phyloP scores from a whole-genome alignment of 2,797 vertebrate species.

The Acrossocheilus wenchowensis region DNA sequence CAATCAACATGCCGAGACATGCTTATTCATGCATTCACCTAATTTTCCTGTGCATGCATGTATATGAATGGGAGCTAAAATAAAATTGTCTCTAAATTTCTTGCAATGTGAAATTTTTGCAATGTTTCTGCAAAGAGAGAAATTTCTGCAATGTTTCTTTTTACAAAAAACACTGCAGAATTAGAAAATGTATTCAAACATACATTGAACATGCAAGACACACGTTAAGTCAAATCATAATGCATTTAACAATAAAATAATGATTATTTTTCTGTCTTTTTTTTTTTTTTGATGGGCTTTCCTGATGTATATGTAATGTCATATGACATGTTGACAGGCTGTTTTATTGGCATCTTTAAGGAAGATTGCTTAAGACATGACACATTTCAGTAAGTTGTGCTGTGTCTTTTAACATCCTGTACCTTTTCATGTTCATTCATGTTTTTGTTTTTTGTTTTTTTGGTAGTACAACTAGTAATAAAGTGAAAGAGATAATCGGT shows the following conservation, averaged over 20 bases:
- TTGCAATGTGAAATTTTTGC: too few relatives aligned
- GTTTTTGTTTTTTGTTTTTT: background rate
- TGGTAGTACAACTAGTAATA: background rate
- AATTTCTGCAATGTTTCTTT: background rate
- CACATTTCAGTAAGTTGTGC: background rate
- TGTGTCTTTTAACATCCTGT: background rate
- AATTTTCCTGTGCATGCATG: slow-evolving; percentile 3
- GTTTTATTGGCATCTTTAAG: background rate
- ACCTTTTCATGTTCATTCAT: background rate
- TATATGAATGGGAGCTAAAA: background rate
- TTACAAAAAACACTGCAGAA: background rate
- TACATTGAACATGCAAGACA: background rate
- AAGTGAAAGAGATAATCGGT: background rate
- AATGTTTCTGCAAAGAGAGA: too few relatives aligned
- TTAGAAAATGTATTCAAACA: background rate
- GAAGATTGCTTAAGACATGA: background rate
- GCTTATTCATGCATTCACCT: slow-evolving; percentile 31
- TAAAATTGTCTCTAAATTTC: background rate
- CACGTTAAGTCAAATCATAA: background rate
- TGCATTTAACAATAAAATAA: background rate
- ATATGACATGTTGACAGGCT: background rate
- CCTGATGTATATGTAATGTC: background rate
- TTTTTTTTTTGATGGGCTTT: background rate
- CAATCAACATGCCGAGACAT: slow-evolving; percentile 45
- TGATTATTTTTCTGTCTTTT: background rate